phyloP scores from a whole-genome alignment of 2,888 invertebrate species.

The Corythucha ciliata region DNA sequence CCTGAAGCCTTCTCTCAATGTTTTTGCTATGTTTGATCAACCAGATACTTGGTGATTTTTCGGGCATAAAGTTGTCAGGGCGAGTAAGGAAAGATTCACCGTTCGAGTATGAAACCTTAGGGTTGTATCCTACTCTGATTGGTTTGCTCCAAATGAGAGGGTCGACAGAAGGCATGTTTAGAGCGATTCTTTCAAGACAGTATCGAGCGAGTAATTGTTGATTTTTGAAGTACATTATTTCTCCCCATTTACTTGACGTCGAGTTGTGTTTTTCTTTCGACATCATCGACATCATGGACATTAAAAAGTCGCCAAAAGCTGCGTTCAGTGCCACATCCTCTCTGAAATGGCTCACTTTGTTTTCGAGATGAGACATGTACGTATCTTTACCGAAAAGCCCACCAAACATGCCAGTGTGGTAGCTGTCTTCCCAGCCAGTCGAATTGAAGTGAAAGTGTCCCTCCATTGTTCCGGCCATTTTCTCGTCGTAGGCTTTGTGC shows the following conservation, averaged over 20 bases:
- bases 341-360: slow-evolving; percentile 56
- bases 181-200: slow-evolving; percentile 44
- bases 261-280: slow-evolving; percentile 27
- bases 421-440: slow-evolving; percentile 30
- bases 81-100: slow-evolving; percentile 49
- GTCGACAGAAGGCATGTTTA: slow-evolving; percentile 44
- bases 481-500: slow-evolving; percentile 24
- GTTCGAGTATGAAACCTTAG: slow-evolving; percentile 48
- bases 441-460: slow-evolving; percentile 29
- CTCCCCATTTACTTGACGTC: slow-evolving; percentile 27
- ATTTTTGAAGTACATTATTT: slow-evolving; percentile 48
- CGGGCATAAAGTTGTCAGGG: slow-evolving; percentile 44
- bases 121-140: slow-evolving; percentile 46
- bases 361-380: slow-evolving; percentile 42
- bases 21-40: too few relatives aligned
- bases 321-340: slow-evolving; percentile 57
- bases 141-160: slow-evolving; percentile 45
- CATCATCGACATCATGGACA: slow-evolving; percentile 46
- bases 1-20: too few relatives aligned
- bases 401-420: slow-evolving; percentile 24
- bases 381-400: slow-evolving; percentile 18
- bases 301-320: slow-evolving; percentile 52
- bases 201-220: slow-evolving; percentile 55
- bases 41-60: too few relatives aligned
- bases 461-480: slow-evolving; percentile 22